A percentile compares a stretch with the other conserved stretches of the same genome.
phyloP scores from a whole-genome alignment of 2,113 vertebrate genomes.

The Cynoglossus semilaevis region DNA sequence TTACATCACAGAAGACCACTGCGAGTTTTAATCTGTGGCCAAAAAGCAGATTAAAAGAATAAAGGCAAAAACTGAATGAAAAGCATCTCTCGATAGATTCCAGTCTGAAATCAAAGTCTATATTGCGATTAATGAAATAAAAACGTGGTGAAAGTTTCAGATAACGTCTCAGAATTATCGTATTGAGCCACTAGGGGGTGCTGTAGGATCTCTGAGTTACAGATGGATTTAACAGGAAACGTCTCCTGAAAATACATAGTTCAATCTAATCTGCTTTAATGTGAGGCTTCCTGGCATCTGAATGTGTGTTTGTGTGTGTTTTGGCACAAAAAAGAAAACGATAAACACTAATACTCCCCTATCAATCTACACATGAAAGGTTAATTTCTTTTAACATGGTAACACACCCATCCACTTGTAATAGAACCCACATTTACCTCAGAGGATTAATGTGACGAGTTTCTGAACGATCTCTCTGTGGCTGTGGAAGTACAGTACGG shows the following conservation, averaged over 20 bases:
- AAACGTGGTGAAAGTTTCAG: neutral
- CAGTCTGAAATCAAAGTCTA: slow-evolving; percentile 7
- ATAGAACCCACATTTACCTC: slow-evolving; percentile 68
- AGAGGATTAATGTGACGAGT: slow-evolving; percentile 70
- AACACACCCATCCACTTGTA: slow-evolving; percentile 10
- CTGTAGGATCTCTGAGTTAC: slow-evolving; percentile 6
- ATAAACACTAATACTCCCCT: slow-evolving; percentile 6
- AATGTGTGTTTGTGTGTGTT: slow-evolving; percentile 36
- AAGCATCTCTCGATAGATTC: slow-evolving; percentile 20
- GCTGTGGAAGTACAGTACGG: slow-evolving; percentile 56
- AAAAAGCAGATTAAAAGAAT: too few species aligned
- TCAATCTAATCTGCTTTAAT: slow-evolving; percentile 68
- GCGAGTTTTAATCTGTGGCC: neutral
- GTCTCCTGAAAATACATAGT: slow-evolving; percentile 77
- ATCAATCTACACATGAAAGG: slow-evolving; percentile 23
- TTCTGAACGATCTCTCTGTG: slow-evolving; percentile 74
- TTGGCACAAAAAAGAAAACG: slow-evolving; percentile 20
- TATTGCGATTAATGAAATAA: slow-evolving; percentile 16
- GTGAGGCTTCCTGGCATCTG: slow-evolving; percentile 54
- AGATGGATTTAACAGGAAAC: slow-evolving; percentile 45
- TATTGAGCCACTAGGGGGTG: slow-evolving; percentile 46
- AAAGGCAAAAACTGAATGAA: slow-evolving; percentile 4
- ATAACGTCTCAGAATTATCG: neutral
- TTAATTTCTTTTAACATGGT: slow-evolving; percentile 19
- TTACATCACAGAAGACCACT: neutral